Conservation (phyloP, 2,888 invertebrate species). For the Caenorhabditis japonica region DNA sequence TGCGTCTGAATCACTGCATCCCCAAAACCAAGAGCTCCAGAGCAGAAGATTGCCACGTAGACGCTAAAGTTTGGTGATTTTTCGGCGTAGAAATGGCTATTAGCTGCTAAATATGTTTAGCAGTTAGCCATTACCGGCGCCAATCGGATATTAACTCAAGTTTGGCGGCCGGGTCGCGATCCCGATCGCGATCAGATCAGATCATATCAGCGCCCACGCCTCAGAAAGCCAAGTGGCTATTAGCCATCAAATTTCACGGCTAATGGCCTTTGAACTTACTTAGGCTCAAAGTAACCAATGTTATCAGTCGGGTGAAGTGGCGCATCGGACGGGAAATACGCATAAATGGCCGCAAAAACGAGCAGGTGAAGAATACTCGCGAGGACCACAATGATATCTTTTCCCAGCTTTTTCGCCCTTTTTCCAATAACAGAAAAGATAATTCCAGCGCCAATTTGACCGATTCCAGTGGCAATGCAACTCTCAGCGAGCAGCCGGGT, state of each 20-base stretch:
- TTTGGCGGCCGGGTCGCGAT: no score
- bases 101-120: no score
- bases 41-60: slow-evolving; percentile 35
- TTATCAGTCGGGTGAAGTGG: slow-evolving; percentile 38
- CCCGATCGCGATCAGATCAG: no score
- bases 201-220: no score
- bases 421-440: slow-evolving; percentile 39
- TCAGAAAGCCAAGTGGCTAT: no score
- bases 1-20: slow-evolving; percentile 50
- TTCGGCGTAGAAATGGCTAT: no score
- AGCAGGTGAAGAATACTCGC: slow-evolving; percentile 23
- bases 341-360: slow-evolving; percentile 24
- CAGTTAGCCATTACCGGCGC: neutral
- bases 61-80: slow-evolving; percentile 17
- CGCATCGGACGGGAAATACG: slow-evolving; percentile 45
- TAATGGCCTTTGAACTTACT: slow-evolving; percentile 19
- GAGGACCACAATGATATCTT: slow-evolving; percentile 32
- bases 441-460: slow-evolving; percentile 39
- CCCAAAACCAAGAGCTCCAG: slow-evolving; percentile 41
- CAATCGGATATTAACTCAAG: no score
- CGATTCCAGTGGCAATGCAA: slow-evolving; percentile 49
- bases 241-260: no score
- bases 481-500: slow-evolving; percentile 32
- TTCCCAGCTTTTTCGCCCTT: slow-evolving; percentile 30
- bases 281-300: slow-evolving; percentile 33